A percentile compares a stretch with the other conserved stretches of the same genome.
Evolutionary conservation across 2,888 invertebrate species (phyloP).

Genomic region (Escarpia spicata): DNA sequence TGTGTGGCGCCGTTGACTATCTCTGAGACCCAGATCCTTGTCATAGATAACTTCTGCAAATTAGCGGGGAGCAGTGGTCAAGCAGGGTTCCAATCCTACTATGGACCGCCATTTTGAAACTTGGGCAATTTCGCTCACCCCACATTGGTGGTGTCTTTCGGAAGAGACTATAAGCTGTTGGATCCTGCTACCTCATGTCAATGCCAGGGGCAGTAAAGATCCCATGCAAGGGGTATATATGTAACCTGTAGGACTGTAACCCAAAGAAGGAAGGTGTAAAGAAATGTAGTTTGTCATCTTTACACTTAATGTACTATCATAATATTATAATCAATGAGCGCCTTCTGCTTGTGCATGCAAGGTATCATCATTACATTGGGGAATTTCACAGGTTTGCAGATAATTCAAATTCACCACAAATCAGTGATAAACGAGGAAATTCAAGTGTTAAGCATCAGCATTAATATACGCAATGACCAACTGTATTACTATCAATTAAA

Average conservation of each 20-base stretch:
- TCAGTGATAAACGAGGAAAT: neutral
- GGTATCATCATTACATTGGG: neutral
- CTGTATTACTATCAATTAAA: neutral
- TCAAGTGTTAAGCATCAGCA: neutral
- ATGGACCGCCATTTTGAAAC: no score
- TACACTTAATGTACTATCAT: neutral
- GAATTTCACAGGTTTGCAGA: neutral
- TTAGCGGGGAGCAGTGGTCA: neutral
- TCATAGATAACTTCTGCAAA: neutral
- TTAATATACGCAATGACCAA: neutral
- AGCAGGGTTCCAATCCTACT: no score
- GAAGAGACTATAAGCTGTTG: no score
- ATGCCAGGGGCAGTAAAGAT: no score
- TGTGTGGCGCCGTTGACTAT: neutral
- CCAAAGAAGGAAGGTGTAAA: neutral
- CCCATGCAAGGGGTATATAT: neutral
- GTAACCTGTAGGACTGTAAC: neutral
- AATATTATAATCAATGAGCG: neutral
- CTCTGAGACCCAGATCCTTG: neutral
- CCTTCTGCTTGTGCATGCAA: neutral
- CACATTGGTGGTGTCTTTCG: no score
- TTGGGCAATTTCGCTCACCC: no score
- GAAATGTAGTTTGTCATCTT: neutral
- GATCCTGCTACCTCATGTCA: no score
- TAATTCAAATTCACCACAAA: neutral